These are phyloP conservation scores for Macaca mulatta DNA, from an alignment of 2,113 vertebrate species.

Conservation along the genomic window DNA sequence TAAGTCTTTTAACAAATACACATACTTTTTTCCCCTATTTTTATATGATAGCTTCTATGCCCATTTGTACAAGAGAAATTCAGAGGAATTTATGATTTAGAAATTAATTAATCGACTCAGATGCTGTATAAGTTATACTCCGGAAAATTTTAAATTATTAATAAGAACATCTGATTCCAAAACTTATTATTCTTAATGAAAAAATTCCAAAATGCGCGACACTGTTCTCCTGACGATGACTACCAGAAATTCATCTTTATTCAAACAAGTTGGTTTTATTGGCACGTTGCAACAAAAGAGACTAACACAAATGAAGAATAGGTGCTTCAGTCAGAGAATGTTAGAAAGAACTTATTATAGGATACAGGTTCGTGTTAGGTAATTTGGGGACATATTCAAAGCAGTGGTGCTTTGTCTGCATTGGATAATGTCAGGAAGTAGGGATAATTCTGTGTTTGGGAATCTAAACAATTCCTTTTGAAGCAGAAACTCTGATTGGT, in stretches of 20 bases:
- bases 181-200: not conserved
- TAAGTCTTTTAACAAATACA: not conserved
- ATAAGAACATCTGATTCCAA: not conserved
- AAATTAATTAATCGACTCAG: not conserved
- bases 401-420: not conserved
- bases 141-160: not conserved
- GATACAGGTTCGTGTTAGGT: not conserved
- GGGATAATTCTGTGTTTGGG: not conserved
- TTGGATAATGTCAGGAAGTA: not conserved
- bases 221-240: not conserved
- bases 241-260: not conserved
- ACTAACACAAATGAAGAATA: not conserved
- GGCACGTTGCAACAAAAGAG: not conserved
- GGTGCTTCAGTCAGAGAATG: not conserved
- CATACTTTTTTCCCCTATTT: not conserved
- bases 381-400: not conserved
- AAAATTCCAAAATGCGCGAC: not conserved
- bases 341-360: not conserved
- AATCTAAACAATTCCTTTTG: not conserved
- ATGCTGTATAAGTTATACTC: not conserved
- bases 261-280: not conserved
- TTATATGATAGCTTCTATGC: not conserved
- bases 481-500: not conserved
- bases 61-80: not conserved
- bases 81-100: not conserved